A percentile compares a stretch with the other conserved stretches of the same genome.
These are phyloP conservation scores for Ganaspis sp. DNA, from an alignment of 1,140 invertebrate species.

Conservation along the genomic window DNA sequence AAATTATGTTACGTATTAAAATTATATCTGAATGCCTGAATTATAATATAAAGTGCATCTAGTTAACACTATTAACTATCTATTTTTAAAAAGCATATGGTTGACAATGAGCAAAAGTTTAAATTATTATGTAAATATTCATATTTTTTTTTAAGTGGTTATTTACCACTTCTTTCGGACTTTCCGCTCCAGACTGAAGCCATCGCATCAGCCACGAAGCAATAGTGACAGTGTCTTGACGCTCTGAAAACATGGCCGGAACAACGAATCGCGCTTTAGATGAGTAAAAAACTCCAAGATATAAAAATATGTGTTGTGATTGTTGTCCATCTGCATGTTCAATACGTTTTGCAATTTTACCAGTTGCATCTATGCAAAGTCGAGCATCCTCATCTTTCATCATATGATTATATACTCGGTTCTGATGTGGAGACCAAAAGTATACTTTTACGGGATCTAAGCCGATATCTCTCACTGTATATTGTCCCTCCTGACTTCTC, in stretches of 20 bases:
- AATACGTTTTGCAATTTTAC: neutral
- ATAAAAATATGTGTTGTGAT: slow-evolving; percentile 35
- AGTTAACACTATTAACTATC: no score
- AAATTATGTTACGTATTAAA: no score
- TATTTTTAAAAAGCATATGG: no score
- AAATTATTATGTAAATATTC: neutral
- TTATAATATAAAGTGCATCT: no score
- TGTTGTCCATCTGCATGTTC: slow-evolving; percentile 20
- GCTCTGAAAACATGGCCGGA: neutral
- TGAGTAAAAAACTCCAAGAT: slow-evolving; percentile 27
- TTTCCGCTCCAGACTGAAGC: neutral
- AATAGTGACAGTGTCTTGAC: neutral
- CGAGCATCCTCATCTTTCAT: neutral
- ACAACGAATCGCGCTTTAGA: slow-evolving; percentile 1
- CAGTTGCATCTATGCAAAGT: slow-evolving; percentile 23
- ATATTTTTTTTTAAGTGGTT: no score
- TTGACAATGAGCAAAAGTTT: no score
- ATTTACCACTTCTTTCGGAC: neutral
- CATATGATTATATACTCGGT: slow-evolving; percentile 28
- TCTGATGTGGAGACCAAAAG: slow-evolving; percentile 37
- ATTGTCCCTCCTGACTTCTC: slow-evolving; percentile 12
- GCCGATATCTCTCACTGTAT: neutral
- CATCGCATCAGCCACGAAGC: neutral
- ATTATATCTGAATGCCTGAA: neutral
- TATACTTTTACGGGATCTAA: slow-evolving; percentile 26